Base-by-base conservation (phyloP, 2,113 vertebrate genomes). In the Syngnathoides biaculeatus region DNA sequence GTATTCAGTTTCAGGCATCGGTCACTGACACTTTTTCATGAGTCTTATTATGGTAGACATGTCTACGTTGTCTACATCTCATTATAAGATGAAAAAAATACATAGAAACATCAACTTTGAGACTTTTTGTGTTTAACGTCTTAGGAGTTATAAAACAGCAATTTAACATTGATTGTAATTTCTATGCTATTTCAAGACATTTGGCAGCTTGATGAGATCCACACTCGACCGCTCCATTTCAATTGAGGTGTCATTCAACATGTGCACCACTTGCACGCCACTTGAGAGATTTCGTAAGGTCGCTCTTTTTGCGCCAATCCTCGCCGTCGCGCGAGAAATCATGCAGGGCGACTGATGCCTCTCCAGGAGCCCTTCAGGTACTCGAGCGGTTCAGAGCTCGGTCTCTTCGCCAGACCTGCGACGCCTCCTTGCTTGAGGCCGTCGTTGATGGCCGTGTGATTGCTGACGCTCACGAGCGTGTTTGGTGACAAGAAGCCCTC, bases 221-320 rank as follows among this genome's bases (percentile, higher is more conserved):
- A 27, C n/a, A 22, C 53, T 35, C 63, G 48, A 27, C 62, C 42
- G 73, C 72, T 12, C 9, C 40, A 42, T 42, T 42, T 42, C 40
- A 42, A 42, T 12, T 65, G 30, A 24, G 11, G 57, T 75, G 76
- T 68, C 66, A 72, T 76, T 81, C 76, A 56, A 60, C 50, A 68
- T 57, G 57, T 77, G 56, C 60, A n/a, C 59, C 19, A 5, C 65
- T 69, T 30, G 66, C 17, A 6, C 72, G 62, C 4, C 8, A 8
- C 59, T 59, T 68, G 43, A 62, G n/a, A 72, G 50, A 50, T 57
- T 80, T 65, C 56, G 59, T 68, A 52, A 43, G 48, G 1, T 50
- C 4, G 26, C 5, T 42, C 47, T 67, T 65, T 64, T 65, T 58
- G 24, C 65, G 43, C 56, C n/a, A 11, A 43, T 47, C 3, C 7